phyloP scores from a whole-genome alignment of 2,797 vertebrate species.

The Pipistrellus pipistrellus region DNA sequence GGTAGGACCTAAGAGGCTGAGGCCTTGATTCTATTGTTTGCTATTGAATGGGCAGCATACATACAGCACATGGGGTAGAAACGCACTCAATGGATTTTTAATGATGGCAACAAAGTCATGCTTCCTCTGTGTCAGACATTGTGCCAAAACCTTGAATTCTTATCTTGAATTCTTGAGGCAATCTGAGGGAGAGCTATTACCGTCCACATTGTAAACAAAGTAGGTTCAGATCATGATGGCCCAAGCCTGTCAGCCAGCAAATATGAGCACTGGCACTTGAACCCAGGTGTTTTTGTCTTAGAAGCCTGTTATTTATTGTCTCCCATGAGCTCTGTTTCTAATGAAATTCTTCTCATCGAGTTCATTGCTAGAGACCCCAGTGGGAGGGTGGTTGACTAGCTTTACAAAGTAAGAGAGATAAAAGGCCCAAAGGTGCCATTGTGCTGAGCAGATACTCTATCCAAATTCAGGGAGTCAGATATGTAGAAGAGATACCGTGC shows the following conservation, averaged over 20 bases:
- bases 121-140: not conserved
- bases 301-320: not conserved
- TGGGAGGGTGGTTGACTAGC: not conserved
- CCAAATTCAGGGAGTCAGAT: not conserved
- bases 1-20: not conserved
- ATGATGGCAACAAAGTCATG: not conserved
- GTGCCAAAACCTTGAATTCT: not conserved
- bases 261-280: not conserved
- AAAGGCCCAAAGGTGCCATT: not conserved
- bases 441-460: not conserved
- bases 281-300: not conserved
- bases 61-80: not conserved
- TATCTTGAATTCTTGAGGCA: constrained; percentile 11
- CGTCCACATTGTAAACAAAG: not conserved
- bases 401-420: not conserved
- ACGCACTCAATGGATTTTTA: not conserved
- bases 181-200: not conserved
- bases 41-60: not conserved
- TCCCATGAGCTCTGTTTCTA: not conserved
- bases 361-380: not conserved
- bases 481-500: not conserved
- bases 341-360: not conserved
- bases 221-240: not conserved
- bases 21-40: not conserved
- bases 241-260: not conserved